Percentiles rank a stretch among this genome's conserved stretches.
Conservation (phyloP, 2,113 vertebrate genomes). For the Mustela nigripes region DNA sequence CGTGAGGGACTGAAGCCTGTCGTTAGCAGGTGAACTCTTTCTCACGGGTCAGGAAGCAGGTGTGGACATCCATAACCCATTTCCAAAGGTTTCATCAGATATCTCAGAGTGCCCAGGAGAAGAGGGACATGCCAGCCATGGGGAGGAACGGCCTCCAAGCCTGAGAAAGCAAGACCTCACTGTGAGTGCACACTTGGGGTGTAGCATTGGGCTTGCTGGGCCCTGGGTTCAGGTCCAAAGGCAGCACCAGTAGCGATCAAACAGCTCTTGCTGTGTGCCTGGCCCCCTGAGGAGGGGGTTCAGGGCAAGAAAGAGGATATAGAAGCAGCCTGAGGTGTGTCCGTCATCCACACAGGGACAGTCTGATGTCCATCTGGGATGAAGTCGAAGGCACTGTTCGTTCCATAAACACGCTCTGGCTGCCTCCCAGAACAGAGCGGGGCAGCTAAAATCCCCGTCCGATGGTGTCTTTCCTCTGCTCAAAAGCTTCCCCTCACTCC, state of each 20-base stretch:
- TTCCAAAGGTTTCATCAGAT: too few relatives aligned
- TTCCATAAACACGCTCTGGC: rapidly evolving
- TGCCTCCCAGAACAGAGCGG: rapidly evolving
- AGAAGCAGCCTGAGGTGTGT: not conserved
- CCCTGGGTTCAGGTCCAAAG: not conserved
- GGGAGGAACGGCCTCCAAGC: rapidly evolving
- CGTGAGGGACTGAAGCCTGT: not conserved
- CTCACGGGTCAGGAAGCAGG: not conserved
- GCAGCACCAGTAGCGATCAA: too few relatives aligned
- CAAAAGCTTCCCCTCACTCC: not conserved
- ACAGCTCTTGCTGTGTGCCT: not conserved
- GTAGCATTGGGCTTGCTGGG: not conserved
- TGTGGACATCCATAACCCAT: not conserved
- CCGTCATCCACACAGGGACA: rapidly evolving
- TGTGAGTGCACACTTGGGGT: too few relatives aligned
- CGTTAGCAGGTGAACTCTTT: not conserved
- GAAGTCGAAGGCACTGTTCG: not conserved
- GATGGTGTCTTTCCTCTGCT: not conserved
- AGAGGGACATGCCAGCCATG: not conserved
- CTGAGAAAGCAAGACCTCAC: not conserved
- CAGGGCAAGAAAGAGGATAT: rapidly evolving
- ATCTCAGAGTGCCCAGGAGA: not conserved
- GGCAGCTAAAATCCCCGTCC: rapidly evolving
- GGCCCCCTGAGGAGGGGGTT: rapidly evolving
- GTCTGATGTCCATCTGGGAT: not conserved